Percentiles rank a stretch among this genome's conserved stretches.
phyloP scores from a whole-genome alignment of 1,140 invertebrate species.

The Drosophila repletoides region DNA sequence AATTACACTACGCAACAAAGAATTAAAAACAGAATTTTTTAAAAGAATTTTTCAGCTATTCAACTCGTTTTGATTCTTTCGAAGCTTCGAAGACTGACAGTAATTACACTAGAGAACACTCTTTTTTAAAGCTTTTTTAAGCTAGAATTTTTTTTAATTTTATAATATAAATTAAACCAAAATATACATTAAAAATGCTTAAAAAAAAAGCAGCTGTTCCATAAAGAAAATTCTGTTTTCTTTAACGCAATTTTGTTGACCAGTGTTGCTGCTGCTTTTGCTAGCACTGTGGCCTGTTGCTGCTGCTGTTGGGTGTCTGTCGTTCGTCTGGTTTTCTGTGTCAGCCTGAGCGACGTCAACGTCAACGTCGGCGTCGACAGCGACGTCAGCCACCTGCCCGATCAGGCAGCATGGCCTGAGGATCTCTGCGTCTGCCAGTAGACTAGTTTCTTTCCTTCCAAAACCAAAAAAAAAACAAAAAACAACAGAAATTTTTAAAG shows the following conservation, averaged over 20 bases:
- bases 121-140: too few relatives aligned
- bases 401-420: constrained; percentile 64
- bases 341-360: constrained; percentile 54
- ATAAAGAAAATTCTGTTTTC: too few relatives aligned
- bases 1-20: too few relatives aligned
- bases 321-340: constrained; percentile 66
- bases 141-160: too few relatives aligned
- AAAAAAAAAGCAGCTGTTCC: too few relatives aligned
- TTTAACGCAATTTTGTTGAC: constrained; percentile 49
- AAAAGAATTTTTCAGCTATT: too few relatives aligned
- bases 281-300: constrained; percentile 45
- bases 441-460: constrained; percentile 29
- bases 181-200: too few relatives aligned
- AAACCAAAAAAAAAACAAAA: constrained; percentile 12
- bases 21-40: too few relatives aligned
- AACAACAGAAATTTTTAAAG: neutral
- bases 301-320: constrained; percentile 33
- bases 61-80: too few relatives aligned
- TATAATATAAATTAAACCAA: too few relatives aligned
- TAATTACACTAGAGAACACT: too few relatives aligned
- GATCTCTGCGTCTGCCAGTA: constrained; percentile 44
- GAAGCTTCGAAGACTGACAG: too few relatives aligned
- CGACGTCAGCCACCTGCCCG: constrained; percentile 60
- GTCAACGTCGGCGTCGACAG: constrained; percentile 38
- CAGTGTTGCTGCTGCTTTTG: constrained; percentile 27